Evolutionary conservation across 2,797 vertebrate genomes (phyloP).

Genomic region (Epinephelus malabaricus): DNA sequence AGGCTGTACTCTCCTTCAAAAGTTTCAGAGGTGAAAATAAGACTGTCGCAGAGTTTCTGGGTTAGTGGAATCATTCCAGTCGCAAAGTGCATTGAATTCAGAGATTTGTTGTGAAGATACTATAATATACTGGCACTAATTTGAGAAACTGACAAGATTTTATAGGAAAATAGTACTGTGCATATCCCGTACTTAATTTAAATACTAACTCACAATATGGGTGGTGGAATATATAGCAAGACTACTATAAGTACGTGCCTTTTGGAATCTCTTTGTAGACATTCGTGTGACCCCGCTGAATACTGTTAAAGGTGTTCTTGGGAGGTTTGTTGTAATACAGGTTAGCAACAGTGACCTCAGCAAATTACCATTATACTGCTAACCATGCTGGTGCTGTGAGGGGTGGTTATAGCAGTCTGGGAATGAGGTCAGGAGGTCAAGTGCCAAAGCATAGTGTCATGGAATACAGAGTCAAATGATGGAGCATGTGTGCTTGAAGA

Average conservation of each 20-base stretch:
- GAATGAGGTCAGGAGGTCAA: slow-evolving; percentile 80
- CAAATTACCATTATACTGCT: slow-evolving; percentile 75
- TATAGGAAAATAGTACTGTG: background rate
- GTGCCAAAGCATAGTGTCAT: slow-evolving; percentile 74
- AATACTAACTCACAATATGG: background rate
- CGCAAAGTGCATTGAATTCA: background rate
- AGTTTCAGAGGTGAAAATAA: slow-evolving; percentile 67
- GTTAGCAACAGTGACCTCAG: slow-evolving; percentile 62
- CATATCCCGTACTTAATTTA: background rate
- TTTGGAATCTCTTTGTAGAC: background rate
- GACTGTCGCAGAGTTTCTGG: slow-evolving; percentile 21
- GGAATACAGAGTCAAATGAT: slow-evolving; percentile 76
- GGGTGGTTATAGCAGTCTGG: slow-evolving; percentile 69
- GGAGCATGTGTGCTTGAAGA: slow-evolving; percentile 76
- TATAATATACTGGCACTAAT: background rate
- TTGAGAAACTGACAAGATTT: background rate
- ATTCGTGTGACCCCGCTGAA: background rate
- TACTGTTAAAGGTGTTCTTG: slow-evolving; percentile 46
- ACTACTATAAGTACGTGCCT: background rate
- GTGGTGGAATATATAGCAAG: background rate
- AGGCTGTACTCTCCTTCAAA: slow-evolving; percentile 65
- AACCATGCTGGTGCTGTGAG: slow-evolving; percentile 54
- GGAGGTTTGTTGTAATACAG: slow-evolving; percentile 57
- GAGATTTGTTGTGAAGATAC: background rate
- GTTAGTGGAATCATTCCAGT: slow-evolving; percentile 5